Percentiles rank a stretch among this genome's conserved stretches.
Evolutionary conservation across 2,888 invertebrate genomes (phyloP).

Genomic region (Athetis lepigone): DNA sequence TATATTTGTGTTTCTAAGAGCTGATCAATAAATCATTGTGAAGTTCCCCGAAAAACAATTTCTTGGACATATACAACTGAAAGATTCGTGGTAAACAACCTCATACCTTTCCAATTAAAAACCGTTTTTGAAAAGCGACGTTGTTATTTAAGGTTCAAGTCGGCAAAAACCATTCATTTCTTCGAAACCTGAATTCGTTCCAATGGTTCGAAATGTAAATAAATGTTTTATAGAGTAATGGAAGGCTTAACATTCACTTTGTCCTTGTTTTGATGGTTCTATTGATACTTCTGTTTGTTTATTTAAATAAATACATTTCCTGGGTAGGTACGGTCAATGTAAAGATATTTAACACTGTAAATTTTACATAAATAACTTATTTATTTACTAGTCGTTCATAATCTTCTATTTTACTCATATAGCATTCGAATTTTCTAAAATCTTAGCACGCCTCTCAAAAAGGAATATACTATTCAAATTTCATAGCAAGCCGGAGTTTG

Average conservation of each 20-base stretch:
- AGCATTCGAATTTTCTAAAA: too few species aligned
- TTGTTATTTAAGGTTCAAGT: conserved; percentile 14
- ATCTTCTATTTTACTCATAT: too few species aligned
- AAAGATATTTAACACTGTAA: not conserved
- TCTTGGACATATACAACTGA: not conserved
- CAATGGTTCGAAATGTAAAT: conserved; percentile 28
- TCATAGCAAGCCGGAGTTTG: too few species aligned
- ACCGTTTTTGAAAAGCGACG: not conserved
- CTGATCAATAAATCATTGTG: too few species aligned
- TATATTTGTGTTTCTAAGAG: too few species aligned
- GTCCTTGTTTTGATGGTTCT: conserved; percentile 18
- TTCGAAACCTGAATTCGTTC: conserved; percentile 25
- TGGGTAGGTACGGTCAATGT: not conserved
- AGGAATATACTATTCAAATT: too few species aligned
- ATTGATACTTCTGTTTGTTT: conserved; percentile 14
- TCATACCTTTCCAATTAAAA: conserved; percentile 2
- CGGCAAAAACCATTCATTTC: conserved; percentile 15
- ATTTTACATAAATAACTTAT: not conserved
- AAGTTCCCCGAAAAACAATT: not conserved
- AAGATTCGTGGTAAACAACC: not conserved
- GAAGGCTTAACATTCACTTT: conserved; percentile 31
- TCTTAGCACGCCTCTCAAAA: too few species aligned
- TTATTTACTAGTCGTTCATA: too few species aligned
- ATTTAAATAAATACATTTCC: conserved; percentile 6
- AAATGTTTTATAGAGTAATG: conserved; percentile 35